phyloP scores from a whole-genome alignment of 1,140 invertebrate species.

The Drosophila nikananu region DNA sequence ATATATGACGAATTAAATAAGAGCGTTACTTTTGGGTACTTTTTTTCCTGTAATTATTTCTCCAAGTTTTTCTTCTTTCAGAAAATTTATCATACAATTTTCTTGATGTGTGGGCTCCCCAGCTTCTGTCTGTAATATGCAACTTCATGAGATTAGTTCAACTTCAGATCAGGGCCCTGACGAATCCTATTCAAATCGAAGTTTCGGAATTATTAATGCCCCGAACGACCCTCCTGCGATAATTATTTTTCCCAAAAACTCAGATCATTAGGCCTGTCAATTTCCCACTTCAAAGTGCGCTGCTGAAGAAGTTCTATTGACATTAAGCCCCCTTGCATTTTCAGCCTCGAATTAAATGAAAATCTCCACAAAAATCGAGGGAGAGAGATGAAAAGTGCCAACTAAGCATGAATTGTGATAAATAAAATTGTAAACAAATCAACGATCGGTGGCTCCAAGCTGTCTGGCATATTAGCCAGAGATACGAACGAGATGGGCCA shows the following conservation, averaged over 20 bases:
- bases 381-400: conserved; percentile 60
- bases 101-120: not conserved
- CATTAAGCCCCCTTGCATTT: conserved; percentile 52
- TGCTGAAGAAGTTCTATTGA: conserved; percentile 83
- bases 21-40: too few relatives aligned
- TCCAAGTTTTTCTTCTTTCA: too few relatives aligned
- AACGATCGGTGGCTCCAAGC: conserved; percentile 74
- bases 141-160: not conserved
- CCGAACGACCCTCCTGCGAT: not conserved
- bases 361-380: conserved; percentile 9
- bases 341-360: not conserved
- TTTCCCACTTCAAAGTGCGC: conserved; percentile 71
- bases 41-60: too few relatives aligned
- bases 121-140: conserved; percentile 15
- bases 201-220: conserved; percentile 22
- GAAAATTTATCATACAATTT: too few relatives aligned
- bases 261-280: conserved; percentile 75
- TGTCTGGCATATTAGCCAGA: conserved; percentile 80
- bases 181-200: conserved; percentile 44
- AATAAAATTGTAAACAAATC: conserved; percentile 77
- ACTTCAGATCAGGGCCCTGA: conserved; percentile 32
- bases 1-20: not conserved
- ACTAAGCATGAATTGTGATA: conserved; percentile 83
- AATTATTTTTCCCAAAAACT: conserved; percentile 20
- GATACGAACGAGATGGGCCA: conserved; percentile 2